Base-by-base conservation (phyloP, 1,140 invertebrate species). In the Drosophila kanapiae region DNA sequence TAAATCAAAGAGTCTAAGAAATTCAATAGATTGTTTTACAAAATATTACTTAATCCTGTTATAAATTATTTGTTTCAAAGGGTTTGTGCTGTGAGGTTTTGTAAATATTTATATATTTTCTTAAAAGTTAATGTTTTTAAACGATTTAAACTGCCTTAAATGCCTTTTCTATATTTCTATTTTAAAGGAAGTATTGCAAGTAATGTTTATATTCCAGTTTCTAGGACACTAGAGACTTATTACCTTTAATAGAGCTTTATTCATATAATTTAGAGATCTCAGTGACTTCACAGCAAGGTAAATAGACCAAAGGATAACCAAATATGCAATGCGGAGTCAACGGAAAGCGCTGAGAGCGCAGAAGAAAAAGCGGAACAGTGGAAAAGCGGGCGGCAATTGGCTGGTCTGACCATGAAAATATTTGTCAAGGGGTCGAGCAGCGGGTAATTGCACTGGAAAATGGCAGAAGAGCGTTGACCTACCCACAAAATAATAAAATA, bases 371-470 rank as follows among this genome's bases (percentile, higher is more conserved):
- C 56, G 16, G 16, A 37, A 33, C 60, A 27, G 31, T 42, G 54
- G 56, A 9, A 42, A 64, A 14, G 11, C 51, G 38, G 51, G 38
- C 40, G 11, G 38, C 37, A 72, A 49, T 48, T n/a, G 53, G 33
- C 23, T 1, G 33, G 54, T 45, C 68, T 74, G 70, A 74, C 70
- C 70, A 74, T 74, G 70, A 74, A 74, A 72, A 72, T 74, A 72
- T 74, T 74, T 60, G 68, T 16, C 56, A 38, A 64, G 38, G 54
- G 69, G 31, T 38, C 18, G 37, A 13, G 45, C 56, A 16, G 48
- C 3, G 48, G 23, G 43, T 42, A 71, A 60, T 51, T 60, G 70
- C 70, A 74, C 53, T 74, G 70, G 69, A 49, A 72, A 58, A 69
- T 45, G n/a, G 35, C 18, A 38, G 48, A 51, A 27, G 69, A 74